Evolutionary conservation across 1,140 invertebrate species (phyloP).

Genomic region (Philotrypesis tridentata): DNA sequence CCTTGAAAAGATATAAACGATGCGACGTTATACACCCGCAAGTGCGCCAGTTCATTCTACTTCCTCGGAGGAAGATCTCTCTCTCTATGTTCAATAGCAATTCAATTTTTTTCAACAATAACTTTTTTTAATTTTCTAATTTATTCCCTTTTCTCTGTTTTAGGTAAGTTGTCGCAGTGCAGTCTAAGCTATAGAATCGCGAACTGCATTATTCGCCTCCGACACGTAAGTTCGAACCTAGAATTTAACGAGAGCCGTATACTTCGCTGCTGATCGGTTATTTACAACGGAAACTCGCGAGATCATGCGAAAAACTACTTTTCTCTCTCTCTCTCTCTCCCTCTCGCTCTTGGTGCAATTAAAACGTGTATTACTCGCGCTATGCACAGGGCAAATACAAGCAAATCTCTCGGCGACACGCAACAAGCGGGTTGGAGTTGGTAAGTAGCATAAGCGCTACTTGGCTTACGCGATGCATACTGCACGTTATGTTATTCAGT

Average conservation of each 20-base stretch:
- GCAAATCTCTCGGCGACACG: neutral
- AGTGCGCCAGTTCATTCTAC: no score
- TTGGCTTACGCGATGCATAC: neutral
- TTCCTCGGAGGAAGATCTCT: no score
- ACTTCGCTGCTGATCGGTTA: neutral
- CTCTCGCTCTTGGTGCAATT: no score
- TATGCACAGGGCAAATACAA: neutral
- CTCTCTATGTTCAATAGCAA: neutral
- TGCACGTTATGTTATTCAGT: no score
- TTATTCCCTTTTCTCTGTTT: neutral
- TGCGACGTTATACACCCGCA: no score
- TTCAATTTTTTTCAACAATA: no score
- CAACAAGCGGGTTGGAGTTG: no score
- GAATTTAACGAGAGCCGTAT: neutral
- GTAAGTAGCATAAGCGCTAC: neutral
- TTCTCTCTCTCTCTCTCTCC: no score
- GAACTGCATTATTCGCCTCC: neutral
- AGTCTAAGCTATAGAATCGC: neutral
- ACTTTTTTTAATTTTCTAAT: neutral
- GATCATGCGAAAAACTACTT: neutral
- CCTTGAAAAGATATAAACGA: no score
- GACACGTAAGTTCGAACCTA: neutral
- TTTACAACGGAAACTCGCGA: neutral
- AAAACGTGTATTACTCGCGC: no score
- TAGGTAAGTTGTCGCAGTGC: neutral